phyloP scores from a whole-genome alignment of 92 coral and sea anemone species.

The Phenganax marumi region DNA sequence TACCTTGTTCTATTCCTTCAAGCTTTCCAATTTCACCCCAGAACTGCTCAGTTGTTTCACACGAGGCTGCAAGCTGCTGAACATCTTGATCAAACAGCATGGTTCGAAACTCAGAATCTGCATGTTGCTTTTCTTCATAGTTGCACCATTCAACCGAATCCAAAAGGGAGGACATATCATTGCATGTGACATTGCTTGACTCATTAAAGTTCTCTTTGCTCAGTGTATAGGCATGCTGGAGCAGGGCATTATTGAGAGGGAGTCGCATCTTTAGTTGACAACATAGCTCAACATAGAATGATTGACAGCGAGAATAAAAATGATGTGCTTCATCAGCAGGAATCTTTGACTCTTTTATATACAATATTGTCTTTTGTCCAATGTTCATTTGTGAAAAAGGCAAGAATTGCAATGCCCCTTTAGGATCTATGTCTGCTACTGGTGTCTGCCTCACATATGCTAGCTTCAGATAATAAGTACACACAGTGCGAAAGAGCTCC shows the following conservation, averaged over 20 bases:
- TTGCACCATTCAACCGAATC: background rate
- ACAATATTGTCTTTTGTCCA: constrained; percentile 8
- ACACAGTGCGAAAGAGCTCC: constrained; percentile 7
- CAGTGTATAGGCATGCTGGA: background rate
- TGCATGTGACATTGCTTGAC: background rate
- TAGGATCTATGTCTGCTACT: constrained; percentile 3
- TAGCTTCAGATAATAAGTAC: background rate
- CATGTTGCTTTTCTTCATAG: background rate
- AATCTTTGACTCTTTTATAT: background rate
- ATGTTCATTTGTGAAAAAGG: background rate
- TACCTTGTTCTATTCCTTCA: constrained; percentile 18
- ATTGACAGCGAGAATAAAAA: constrained; percentile 14
- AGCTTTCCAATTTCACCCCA: constrained; percentile 21
- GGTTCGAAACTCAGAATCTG: background rate
- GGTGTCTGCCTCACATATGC: background rate
- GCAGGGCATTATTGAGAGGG: background rate
- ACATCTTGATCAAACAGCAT: constrained; percentile 12
- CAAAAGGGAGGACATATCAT: background rate
- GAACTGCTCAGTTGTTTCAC: constrained; percentile 20
- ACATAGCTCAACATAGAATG: background rate
- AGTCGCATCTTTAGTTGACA: constrained; percentile 8
- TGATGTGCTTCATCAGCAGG: background rate
- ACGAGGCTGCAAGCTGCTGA: background rate
- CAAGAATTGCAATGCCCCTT: background rate
- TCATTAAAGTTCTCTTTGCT: background rate